Evolutionary conservation across 2,797 vertebrate genomes (phyloP), one percentile per base, ranked within the genome.

Genomic region (Mycteria americana): DNA sequence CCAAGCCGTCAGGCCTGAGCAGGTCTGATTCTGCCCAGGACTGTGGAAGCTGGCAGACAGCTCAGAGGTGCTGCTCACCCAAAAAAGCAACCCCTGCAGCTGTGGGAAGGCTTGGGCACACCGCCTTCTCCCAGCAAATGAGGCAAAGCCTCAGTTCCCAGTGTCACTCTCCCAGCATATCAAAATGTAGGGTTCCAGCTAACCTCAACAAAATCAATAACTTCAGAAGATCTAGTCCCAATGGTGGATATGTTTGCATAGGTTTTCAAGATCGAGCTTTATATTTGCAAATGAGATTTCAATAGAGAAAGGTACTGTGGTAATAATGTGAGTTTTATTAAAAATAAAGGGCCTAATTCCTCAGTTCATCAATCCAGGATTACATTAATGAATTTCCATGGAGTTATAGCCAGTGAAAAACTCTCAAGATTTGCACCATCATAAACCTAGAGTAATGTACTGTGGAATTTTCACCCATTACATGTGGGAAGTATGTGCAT

Each of bases 281-380:
- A 31, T 75, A 33, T 89, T 85, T 91, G 48, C 28, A 90, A 93
- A 69, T 65, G 25, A 59, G 22, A 78, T 89, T 95, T 95, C 28
- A 31, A 33, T 7, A 48, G 22, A 85, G 37, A 31, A 92, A 92
- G 50, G 8, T 59, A 41, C 30, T 83, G 39, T 10, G 53, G 15
- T 62, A 64, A 41, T 48, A 91, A 53, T 76, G 59, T 6, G 14
- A 88, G 10, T 77, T 95, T 91, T 94, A 95, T 92, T 85, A 89
- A 88, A 89, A 92, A 68, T 62, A 76, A 92, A 65, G 56, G n/a
- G 22, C 12, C 11, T 95, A 70, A 93, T 91, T 88, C 86, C 50
- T 89, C 27, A 56, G 14, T 70, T 93, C 67, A 80, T 92, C 76
- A 85, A 11, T 51, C 18, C 13, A 59, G 78, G 76, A 83, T 88